Conservation (phyloP, 35 echinoderm and acorn worm species). For the Heliocidaris erythrogramma region DNA sequence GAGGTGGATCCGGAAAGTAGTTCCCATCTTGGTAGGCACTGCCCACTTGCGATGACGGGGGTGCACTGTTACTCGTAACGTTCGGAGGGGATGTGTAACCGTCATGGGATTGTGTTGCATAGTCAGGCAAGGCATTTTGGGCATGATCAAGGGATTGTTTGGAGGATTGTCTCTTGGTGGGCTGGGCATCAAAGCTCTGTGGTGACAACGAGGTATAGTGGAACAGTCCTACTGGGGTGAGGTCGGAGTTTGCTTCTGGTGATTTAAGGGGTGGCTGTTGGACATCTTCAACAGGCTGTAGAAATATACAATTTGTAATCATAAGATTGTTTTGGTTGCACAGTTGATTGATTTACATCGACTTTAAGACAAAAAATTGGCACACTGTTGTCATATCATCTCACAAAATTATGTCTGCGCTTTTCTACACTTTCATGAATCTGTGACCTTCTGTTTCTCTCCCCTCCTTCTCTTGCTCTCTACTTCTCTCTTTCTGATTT, state of each 20-base stretch:
- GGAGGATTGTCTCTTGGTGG: slow-evolving; percentile 18
- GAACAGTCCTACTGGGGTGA: slow-evolving; percentile 25
- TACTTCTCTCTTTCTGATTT: too few relatives aligned
- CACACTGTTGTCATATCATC: too few relatives aligned
- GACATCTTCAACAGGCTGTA: not conserved
- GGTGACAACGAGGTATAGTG: slow-evolving; percentile 35
- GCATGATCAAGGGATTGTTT: not conserved
- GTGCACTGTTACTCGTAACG: not conserved
- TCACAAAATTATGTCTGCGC: too few relatives aligned
- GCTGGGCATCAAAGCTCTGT: not conserved
- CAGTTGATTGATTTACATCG: too few relatives aligned
- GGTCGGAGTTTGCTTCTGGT: not conserved
- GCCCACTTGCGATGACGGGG: not conserved
- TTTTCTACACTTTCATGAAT: too few relatives aligned
- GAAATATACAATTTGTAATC: not conserved
- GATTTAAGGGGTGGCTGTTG: not conserved
- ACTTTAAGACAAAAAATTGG: too few relatives aligned
- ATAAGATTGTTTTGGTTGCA: too few relatives aligned
- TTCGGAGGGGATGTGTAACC: not conserved
- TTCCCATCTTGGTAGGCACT: slow-evolving; percentile 18
- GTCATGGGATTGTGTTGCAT: slow-evolving; percentile 4
- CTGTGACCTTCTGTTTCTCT: too few relatives aligned
- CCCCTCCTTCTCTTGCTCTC: too few relatives aligned
- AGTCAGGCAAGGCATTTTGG: not conserved
- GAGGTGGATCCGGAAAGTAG: slow-evolving; percentile 6